These are phyloP conservation scores for Marcusenius ussheri DNA, from an alignment of 2,113 vertebrate genomes.

Conservation along the genomic window DNA sequence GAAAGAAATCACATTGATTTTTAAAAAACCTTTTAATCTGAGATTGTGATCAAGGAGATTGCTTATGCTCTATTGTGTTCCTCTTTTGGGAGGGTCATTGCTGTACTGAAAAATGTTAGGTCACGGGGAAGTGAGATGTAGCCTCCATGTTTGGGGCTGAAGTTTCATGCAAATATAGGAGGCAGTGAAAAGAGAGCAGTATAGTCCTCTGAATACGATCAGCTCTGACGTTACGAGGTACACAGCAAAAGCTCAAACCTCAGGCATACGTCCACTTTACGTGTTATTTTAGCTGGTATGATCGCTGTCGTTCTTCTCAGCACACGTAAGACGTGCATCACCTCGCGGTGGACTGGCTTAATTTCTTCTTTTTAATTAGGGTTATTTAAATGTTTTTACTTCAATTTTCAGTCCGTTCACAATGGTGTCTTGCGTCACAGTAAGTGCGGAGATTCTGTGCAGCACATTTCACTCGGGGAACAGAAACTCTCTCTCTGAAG, in stretches of 20 bases:
- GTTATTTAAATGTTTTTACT: constrained; percentile 8
- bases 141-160: constrained; percentile 1
- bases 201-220: neutral
- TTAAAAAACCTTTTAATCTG: neutral
- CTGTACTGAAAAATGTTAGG: neutral
- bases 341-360: constrained; percentile 20
- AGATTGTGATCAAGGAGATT: neutral
- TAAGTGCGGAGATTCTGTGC: neutral
- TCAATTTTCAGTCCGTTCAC: neutral
- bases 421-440: neutral
- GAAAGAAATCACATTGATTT: neutral
- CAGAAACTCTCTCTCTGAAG: neutral
- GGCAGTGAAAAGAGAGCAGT: constrained; percentile 33
- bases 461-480: neutral
- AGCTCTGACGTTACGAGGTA: constrained; percentile 18
- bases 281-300: neutral
- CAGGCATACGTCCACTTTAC: neutral
- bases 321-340: constrained; percentile 14
- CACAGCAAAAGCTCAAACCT: neutral
- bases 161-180: constrained; percentile 38
- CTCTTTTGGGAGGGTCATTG: neutral
- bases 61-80: neutral
- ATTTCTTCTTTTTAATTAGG: neutral
- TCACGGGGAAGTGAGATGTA: neutral
- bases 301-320: neutral